Base-by-base conservation (phyloP, 2,797 vertebrate species). In the Gadopsis bispinosus region DNA sequence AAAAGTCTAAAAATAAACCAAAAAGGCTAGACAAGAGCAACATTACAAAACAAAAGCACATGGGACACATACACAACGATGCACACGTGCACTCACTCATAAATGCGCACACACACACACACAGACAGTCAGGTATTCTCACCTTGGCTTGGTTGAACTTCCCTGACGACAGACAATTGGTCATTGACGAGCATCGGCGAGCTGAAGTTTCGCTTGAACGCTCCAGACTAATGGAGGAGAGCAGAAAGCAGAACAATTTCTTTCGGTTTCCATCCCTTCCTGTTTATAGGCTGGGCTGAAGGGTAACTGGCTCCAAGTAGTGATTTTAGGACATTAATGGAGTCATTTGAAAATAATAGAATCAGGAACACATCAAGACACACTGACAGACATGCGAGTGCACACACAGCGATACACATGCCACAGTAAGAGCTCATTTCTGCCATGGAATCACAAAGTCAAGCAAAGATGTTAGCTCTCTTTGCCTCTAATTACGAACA, bases 161-260 rank as follows among this genome's bases (percentile, higher is more conserved):
- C 96, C 90, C 95, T 95, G 26, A 94, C 93, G 4, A 92, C 90
- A 59, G 94, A 91, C 62, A 94, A 86, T 68, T 95, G 96, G 31
- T 97, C 96, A 4, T 95, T 96, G 83, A 96, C 91, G 64, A 98
- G 93, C 87, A 97, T 93, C 0, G 97, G 97, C 0, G 97, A 97
- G 91, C 97, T 98, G 95, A 97, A 97, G 93, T 98, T 98, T 43
- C 97, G 94, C 77, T 96, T 96, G 94, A 98, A 98, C 19, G 96
- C 96, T 41, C 96, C 94, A 7, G 96, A 94, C 97, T 97, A 87
- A 91, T 72, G 80, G 65, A 84, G 82, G 82, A 64, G 47, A 88
- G 53, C 37, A 87, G 26, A 89, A 66, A 66, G 61, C 11, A 79
- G 14, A 77, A 53, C 59, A 56, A 77, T 77, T 70, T 73, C 53